Evolutionary conservation across 53 echinoderm and acorn worm species (phyloP), one percentile per base, ranked within the genome.

Genomic region (Apostichopus leukothele): DNA sequence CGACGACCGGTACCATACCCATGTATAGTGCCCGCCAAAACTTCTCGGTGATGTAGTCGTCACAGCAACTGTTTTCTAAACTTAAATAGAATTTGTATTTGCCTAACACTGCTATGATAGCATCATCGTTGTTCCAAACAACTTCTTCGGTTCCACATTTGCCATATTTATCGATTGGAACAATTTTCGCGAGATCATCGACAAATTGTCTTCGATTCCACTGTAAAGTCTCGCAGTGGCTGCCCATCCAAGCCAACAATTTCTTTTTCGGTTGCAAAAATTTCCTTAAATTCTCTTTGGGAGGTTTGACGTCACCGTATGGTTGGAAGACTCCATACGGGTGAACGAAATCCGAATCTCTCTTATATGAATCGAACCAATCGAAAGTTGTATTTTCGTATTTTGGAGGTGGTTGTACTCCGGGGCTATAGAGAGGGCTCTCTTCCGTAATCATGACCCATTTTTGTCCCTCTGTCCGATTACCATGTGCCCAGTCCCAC

Each of bases 31-130:
- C 54, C 21, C 88, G 74, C 88, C 88, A 87, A 87, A 87, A 87
- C 21, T 87, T 87, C 21, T 87, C 88, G 1, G 88, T 87, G 26
- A 87, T 74, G 73, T 87, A 87, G 16, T 87, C 53, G 60, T 87
- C 88, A 75, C 88, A 87, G 26, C 88, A 87, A 73, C 88, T 87
- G 75, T 87, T 87, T 19, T 87, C 88, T 5, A 87, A 75, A 53
- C 88, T 87, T 55, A 87, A 75, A 19, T 75, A 74, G 60, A 87
- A 87, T 87, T 87, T 87, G 55, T 87, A 87, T 14, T 74, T 52
- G 18, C 55, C 75, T 19, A 87, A 20, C 20, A 52, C 55, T 5
- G 52, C 60, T 20, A 52, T 9, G 5, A 75, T 75, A 11, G 53
- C 54, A 5, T 53, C 13, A 19, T 52, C 19, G 19, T 75, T 50